Evolutionary conservation across 2,888 invertebrate genomes (phyloP).

Genomic region (Syrista parreyssii): DNA sequence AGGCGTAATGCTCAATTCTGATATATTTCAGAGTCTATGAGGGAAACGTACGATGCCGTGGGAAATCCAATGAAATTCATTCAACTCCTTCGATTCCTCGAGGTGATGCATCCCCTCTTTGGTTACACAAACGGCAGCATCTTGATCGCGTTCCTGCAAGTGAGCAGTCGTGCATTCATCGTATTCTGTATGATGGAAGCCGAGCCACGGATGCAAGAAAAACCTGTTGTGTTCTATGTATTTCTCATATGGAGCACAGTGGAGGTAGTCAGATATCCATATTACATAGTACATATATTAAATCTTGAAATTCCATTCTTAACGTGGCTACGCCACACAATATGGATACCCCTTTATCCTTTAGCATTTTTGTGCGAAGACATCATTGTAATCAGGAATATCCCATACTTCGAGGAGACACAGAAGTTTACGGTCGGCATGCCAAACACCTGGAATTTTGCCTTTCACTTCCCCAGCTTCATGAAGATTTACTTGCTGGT

Average conservation of each 20-base stretch:
- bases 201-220: slow-evolving; percentile 87
- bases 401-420: slow-evolving; percentile 91
- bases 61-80: slow-evolving; percentile 84
- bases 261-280: slow-evolving; percentile 93
- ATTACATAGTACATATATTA: slow-evolving; percentile 85
- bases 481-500: slow-evolving; percentile 82
- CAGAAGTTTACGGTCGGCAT: slow-evolving; percentile 78
- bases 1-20: not conserved
- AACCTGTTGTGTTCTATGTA: slow-evolving; percentile 89
- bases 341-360: slow-evolving; percentile 95
- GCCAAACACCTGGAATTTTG: slow-evolving; percentile 88
- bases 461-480: slow-evolving; percentile 86
- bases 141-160: slow-evolving; percentile 81
- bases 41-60: slow-evolving; percentile 78
- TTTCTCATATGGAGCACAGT: slow-evolving; percentile 85
- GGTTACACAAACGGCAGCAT: slow-evolving; percentile 86
- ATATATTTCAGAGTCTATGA: slow-evolving; percentile 70
- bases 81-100: slow-evolving; percentile 85
- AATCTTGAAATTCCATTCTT: slow-evolving; percentile 79
- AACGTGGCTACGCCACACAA: slow-evolving; percentile 92
- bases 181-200: slow-evolving; percentile 86
- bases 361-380: slow-evolving; percentile 90
- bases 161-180: slow-evolving; percentile 81
- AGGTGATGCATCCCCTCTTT: slow-evolving; percentile 89
- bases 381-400: slow-evolving; percentile 81